Evolutionary conservation across 2,797 vertebrate genomes (phyloP).

Genomic region (Chelonia mydas): DNA sequence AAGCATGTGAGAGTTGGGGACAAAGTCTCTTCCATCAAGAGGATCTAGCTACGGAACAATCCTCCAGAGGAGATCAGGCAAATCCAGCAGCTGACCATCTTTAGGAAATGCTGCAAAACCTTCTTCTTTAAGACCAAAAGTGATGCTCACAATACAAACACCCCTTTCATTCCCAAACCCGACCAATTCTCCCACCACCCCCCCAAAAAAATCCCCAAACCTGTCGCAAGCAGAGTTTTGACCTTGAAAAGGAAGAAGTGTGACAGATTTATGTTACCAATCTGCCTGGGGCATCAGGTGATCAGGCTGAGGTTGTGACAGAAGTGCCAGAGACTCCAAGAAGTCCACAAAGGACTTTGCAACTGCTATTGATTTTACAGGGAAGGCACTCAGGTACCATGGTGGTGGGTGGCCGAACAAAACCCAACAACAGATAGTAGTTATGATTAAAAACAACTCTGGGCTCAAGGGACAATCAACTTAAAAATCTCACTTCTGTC

Average conservation of each 20-base stretch:
- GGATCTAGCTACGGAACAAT: not conserved
- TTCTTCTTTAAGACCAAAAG: not conserved
- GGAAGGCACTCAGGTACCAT: not conserved
- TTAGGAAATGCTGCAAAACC: not conserved
- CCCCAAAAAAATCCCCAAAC: not conserved
- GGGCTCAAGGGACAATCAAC: not conserved
- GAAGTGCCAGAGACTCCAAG: not conserved
- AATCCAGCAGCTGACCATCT: not conserved
- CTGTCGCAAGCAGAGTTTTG: not conserved
- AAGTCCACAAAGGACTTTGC: not conserved
- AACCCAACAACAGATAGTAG: too few relatives aligned
- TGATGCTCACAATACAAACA: not conserved
- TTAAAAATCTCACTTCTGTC: not conserved
- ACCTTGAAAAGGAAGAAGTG: not conserved
- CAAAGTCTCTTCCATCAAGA: not conserved
- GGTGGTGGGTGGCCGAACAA: not conserved
- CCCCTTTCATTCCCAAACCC: not conserved
- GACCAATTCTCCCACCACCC: not conserved
- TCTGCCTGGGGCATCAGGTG: too few relatives aligned
- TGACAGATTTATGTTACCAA: too few relatives aligned
- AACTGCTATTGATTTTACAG: not conserved
- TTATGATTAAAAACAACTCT: too few relatives aligned
- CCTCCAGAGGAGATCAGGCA: not conserved
- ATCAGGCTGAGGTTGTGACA: too few relatives aligned
- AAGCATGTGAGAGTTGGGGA: not conserved